Evolutionary conservation across 2,797 vertebrate species (phyloP).

Genomic region (Silurus lanzhouensis): DNA sequence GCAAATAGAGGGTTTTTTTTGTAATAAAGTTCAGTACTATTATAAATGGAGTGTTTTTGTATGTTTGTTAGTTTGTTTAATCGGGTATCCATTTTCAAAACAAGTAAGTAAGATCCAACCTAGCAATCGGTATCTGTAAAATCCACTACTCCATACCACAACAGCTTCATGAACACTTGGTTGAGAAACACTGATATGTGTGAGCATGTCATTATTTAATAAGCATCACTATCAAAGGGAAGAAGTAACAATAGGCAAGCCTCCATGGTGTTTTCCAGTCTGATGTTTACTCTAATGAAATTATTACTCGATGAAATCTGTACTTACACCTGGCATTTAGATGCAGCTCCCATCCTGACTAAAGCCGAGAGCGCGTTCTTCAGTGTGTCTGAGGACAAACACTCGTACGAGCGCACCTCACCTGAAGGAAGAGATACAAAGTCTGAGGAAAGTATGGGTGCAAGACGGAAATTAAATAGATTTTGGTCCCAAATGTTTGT

Average conservation of each 20-base stretch:
- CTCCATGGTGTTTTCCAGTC: not conserved
- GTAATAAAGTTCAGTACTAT: no score
- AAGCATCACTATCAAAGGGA: not conserved
- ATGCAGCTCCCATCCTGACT: slow-evolving; percentile 74
- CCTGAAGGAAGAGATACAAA: slow-evolving; percentile 64
- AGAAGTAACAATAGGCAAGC: not conserved
- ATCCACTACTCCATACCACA: not conserved
- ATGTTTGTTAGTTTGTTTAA: no score
- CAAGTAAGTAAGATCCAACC: no score
- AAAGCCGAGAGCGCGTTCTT: slow-evolving; percentile 86
- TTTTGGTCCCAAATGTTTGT: no score
- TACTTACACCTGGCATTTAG: slow-evolving; percentile 82
- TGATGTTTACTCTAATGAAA: not conserved
- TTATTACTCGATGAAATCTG: slow-evolving; percentile 17
- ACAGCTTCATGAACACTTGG: not conserved
- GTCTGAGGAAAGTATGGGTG: not conserved
- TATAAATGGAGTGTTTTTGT: no score
- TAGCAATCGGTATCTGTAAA: no score
- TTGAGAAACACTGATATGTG: not conserved
- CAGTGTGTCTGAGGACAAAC: slow-evolving; percentile 86
- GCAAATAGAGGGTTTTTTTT: no score
- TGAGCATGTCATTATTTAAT: not conserved
- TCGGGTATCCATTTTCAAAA: no score
- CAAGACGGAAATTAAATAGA: no score
- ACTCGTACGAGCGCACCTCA: slow-evolving; percentile 80